A percentile compares a stretch with the other conserved stretches of the same genome.
These are phyloP conservation scores for Keiferia lycopersicella DNA, from an alignment of 2,888 invertebrate species.

Conservation along the genomic window DNA sequence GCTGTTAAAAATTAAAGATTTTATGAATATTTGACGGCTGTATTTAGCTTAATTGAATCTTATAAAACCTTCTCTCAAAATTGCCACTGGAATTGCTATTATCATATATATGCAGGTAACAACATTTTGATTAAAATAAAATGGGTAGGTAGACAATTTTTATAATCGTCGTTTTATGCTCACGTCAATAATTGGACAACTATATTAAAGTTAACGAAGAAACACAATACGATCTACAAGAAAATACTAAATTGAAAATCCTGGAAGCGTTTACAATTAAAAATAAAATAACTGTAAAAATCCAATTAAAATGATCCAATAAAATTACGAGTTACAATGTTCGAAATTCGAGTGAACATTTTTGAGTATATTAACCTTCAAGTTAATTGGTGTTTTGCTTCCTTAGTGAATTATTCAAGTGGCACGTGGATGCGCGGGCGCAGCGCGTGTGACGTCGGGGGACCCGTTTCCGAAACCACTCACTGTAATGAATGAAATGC, in stretches of 20 bases:
- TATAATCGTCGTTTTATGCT: not conserved
- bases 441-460: slow-evolving; percentile 27
- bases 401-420: slow-evolving; percentile 26
- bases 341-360: slow-evolving; percentile 21
- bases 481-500: slow-evolving; percentile 33
- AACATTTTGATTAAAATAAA: slow-evolving; percentile 11
- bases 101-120: slow-evolving; percentile 2
- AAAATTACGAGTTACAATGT: slow-evolving; percentile 19
- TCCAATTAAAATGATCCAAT: slow-evolving; percentile 15
- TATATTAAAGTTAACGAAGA: slow-evolving; percentile 2
- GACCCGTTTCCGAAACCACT: slow-evolving; percentile 28
- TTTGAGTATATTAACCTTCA: slow-evolving; percentile 22
- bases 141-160: not conserved
- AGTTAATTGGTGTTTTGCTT: slow-evolving; percentile 29
- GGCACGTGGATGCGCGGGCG: slow-evolving; percentile 21
- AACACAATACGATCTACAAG: not conserved
- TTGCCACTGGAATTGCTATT: slow-evolving; percentile 9
- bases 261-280: not conserved
- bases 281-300: slow-evolving; percentile 6
- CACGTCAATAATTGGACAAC: slow-evolving; percentile 9
- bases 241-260: slow-evolving; percentile 3
- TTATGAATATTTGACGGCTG: slow-evolving; percentile 4
- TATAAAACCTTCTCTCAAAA: not conserved
- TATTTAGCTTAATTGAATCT: slow-evolving; percentile 3
- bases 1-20: slow-evolving; percentile 11